phyloP scores from a whole-genome alignment of 2,113 vertebrate genomes.

The Pterocles burchelli region DNA sequence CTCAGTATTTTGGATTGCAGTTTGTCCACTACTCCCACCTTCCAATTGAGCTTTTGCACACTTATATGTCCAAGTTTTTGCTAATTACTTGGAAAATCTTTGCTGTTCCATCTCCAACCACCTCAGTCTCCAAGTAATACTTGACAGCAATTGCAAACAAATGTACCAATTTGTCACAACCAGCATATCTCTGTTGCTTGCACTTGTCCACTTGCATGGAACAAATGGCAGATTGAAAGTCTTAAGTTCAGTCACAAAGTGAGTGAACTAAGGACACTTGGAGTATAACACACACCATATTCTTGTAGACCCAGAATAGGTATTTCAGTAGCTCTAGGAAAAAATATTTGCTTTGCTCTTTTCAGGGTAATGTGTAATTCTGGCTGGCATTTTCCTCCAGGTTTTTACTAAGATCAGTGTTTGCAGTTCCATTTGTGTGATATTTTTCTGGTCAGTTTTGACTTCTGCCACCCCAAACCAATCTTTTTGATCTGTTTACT shows the following conservation, averaged over 20 bases:
- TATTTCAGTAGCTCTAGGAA: background rate
- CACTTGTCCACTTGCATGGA: background rate
- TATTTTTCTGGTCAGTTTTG: constrained; percentile 16
- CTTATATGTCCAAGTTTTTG: background rate
- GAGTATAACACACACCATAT: background rate
- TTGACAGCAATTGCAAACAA: background rate
- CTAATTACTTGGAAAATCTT: background rate
- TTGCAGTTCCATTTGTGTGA: background rate
- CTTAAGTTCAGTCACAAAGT: background rate
- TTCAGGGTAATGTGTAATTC: background rate
- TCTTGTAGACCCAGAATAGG: background rate
- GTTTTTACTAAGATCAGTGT: background rate
- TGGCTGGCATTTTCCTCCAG: constrained; percentile 13
- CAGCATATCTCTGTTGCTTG: background rate
- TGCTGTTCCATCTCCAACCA: background rate
- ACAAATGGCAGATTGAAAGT: background rate
- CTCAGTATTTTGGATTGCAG: background rate
- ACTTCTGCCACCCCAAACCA: background rate
- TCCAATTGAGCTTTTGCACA: background rate
- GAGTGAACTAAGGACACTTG: background rate
- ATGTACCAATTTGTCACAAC: background rate
- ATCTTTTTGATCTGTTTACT: background rate
- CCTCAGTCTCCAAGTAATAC: background rate
- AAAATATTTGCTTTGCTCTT: background rate
- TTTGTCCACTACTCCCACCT: background rate